Base-by-base conservation (phyloP, 2,888 invertebrate genomes). In the Ctenicera cuprea region DNA sequence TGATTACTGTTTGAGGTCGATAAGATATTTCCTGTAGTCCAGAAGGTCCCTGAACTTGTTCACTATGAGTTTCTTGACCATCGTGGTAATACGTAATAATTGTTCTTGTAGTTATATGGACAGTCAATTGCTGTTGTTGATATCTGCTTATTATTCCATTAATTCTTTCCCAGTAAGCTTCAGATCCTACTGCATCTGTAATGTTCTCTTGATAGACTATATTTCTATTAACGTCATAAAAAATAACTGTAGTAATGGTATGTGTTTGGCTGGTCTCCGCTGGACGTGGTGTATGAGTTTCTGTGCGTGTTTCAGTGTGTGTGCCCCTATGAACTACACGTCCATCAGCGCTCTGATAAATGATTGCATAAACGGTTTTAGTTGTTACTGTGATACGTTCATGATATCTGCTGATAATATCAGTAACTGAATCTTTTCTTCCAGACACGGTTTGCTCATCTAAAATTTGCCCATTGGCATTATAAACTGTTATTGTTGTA, bases 81-180 rank as follows among this genome's bases (percentile, higher is more conserved):
- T 74, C 52, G 7, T 45, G 22, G 12, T 52, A 66, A 41, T 74
- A 66, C 3, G 30, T 54, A 8, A 61, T 37, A 12, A 71, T 33
- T 52, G 66, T 66, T 33, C 3, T 45, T 4, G 26, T 66, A 14
- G 18, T 52, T 9, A 45, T 62, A 5, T 37, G 30, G 38, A 74
- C 38, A 0, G 61, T 62, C 11, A 66, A 48, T 33, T 33, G 33
- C 1, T 33, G 66, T 37, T 45, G 50, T 22, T 57, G 22, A 57
- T 65, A 71, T n/a, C 52, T 41, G 11, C 54, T 61, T 2, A 54
- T 11, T 26, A 71, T 41, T 54, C 66, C 45, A 16, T 66, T 54
- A 14, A 74, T 26, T 61, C 61, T 12, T 61, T 74, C 66, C 74
- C 74, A 74, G 20, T 70, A 74, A 18, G 16, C 26, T 50, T 48